These are phyloP conservation scores for Corythucha ciliata DNA, from an alignment of 2,888 invertebrate species.

Conservation along the genomic window DNA sequence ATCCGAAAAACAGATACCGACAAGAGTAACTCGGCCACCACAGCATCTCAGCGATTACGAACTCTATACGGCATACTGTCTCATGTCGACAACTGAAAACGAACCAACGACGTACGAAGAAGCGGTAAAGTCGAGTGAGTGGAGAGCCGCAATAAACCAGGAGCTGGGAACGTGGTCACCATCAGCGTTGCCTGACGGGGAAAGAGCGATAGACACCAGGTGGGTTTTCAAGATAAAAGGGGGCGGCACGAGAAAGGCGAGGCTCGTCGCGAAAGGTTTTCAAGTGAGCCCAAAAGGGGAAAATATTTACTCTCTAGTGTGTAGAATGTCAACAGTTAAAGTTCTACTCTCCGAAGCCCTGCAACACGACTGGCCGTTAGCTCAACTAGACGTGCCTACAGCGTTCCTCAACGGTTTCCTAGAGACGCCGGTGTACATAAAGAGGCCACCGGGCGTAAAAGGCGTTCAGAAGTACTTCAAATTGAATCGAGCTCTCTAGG, in stretches of 20 bases:
- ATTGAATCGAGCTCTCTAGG: conserved; percentile 6
- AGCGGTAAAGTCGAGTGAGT: conserved; percentile 7
- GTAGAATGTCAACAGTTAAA: conserved; percentile 16
- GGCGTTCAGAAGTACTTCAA: conserved; percentile 2
- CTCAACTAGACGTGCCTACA: conserved; percentile 7
- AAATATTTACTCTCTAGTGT: conserved; percentile 6
- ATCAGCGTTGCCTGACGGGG: conserved; percentile 10
- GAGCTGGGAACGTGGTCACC: conserved; percentile 27
- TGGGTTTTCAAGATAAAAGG: conserved; percentile 27
- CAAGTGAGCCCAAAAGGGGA: conserved; percentile 7
- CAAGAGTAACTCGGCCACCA: background rate
- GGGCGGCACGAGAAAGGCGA: conserved; percentile 24
- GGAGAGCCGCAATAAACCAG: conserved; percentile 19
- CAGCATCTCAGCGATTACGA: conserved; percentile 22
- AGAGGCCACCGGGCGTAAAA: conserved; percentile 18
- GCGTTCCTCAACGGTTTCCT: conserved; percentile 15
- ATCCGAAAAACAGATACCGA: background rate
- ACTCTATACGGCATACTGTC: conserved; percentile 24
- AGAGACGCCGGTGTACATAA: conserved; percentile 17
- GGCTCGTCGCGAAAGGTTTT: conserved; percentile 28
- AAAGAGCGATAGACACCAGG: conserved; percentile 21
- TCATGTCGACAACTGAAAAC: conserved; percentile 2
- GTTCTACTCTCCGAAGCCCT: conserved; percentile 4
- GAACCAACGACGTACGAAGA: conserved; percentile 25
- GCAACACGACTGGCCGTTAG: background rate